Evolutionary conservation across 2,888 invertebrate genomes (phyloP).

Genomic region (Nebria brevicollis): DNA sequence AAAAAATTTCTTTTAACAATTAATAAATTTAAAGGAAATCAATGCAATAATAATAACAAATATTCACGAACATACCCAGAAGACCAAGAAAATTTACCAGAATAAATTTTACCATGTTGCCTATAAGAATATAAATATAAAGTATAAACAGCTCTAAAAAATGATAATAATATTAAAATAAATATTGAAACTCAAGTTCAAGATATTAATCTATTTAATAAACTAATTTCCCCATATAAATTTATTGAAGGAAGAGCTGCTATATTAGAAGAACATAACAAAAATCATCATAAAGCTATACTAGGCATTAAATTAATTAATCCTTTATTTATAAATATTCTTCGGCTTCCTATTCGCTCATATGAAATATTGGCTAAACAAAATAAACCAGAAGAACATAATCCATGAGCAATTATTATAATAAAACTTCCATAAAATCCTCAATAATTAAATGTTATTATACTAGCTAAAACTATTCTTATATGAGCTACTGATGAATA

Average conservation of each 20-base stretch:
- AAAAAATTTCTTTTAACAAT: conserved; percentile 67
- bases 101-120: conserved; percentile 70
- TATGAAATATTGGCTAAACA: conserved; percentile 73
- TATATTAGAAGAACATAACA: conserved; percentile 72
- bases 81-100: conserved; percentile 65
- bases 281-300: conserved; percentile 73
- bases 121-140: conserved; percentile 72
- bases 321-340: conserved; percentile 72
- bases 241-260: conserved; percentile 74
- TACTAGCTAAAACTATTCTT: conserved; percentile 69
- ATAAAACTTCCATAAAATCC: conserved; percentile 66
- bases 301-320: conserved; percentile 70
- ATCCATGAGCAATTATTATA: conserved; percentile 73
- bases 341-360: conserved; percentile 71
- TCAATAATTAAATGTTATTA: conserved; percentile 68
- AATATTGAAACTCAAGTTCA: conserved; percentile 66
- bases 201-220: conserved; percentile 69
- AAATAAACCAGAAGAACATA: conserved; percentile 75
- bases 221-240: conserved; percentile 73
- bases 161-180: conserved; percentile 68
- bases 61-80: conserved; percentile 66
- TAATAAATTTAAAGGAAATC: conserved; percentile 71
- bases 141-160: conserved; percentile 74
- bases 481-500: conserved; percentile 80
- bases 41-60: conserved; percentile 72